These are phyloP conservation scores for Carposina sasakii DNA, from an alignment of 1,140 invertebrate genomes.

Conservation along the genomic window DNA sequence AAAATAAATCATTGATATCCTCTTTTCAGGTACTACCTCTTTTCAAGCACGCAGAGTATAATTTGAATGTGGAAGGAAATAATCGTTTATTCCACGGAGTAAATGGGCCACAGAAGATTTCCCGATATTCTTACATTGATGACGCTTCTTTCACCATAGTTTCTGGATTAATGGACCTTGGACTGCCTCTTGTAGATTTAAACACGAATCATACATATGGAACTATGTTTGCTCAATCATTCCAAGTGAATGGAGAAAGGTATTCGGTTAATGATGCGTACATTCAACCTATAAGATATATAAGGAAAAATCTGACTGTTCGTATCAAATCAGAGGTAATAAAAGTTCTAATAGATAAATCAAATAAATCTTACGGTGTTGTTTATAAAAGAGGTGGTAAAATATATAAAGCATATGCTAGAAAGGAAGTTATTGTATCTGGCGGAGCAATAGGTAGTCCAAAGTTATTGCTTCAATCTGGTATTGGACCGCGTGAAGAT, in stretches of 20 bases:
- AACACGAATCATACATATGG: constrained; percentile 71
- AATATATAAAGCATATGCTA: constrained; percentile 74
- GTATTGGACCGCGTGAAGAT: constrained; percentile 82
- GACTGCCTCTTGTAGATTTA: constrained; percentile 65
- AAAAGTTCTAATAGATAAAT: constrained; percentile 79
- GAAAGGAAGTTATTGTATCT: constrained; percentile 81
- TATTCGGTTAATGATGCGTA: constrained; percentile 81
- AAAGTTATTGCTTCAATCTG: constrained; percentile 86
- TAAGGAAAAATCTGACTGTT: constrained; percentile 80
- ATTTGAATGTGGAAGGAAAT: constrained; percentile 56
- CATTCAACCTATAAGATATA: constrained; percentile 77
- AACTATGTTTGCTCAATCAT: constrained; percentile 72
- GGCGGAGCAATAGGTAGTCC: constrained; percentile 82
- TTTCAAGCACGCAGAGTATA: constrained; percentile 71
- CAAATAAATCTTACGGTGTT: constrained; percentile 74
- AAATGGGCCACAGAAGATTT: constrained; percentile 74
- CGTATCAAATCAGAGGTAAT: constrained; percentile 78
- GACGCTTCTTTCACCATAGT: constrained; percentile 64
- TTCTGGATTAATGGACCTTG: constrained; percentile 73
- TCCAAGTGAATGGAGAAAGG: constrained; percentile 74
- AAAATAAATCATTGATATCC: too few relatives aligned
- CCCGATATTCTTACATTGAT: constrained; percentile 74
- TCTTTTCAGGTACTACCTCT: not conserved
- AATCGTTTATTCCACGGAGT: constrained; percentile 70
- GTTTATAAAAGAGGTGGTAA: constrained; percentile 76